These are phyloP conservation scores for Ischnus inquisitorius DNA, from an alignment of 2,888 invertebrate species.

Conservation along the genomic window DNA sequence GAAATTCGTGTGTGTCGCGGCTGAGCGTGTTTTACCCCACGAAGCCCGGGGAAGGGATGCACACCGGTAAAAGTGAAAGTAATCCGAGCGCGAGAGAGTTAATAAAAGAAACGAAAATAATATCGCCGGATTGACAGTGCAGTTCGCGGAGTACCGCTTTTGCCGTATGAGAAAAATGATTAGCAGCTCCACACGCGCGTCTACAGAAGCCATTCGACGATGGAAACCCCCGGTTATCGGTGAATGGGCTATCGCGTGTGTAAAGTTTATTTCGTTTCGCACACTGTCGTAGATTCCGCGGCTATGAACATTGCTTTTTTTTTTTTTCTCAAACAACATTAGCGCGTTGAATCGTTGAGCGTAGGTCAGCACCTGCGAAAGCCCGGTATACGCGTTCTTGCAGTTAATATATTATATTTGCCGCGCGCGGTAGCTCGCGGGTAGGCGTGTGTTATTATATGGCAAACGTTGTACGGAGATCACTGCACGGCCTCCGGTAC, in stretches of 20 bases:
- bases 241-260: background rate
- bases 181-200: conserved; percentile 14
- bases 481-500: background rate
- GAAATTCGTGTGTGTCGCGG: conserved; percentile 22
- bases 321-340: conserved; percentile 23
- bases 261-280: background rate
- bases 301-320: background rate
- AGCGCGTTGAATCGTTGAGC: conserved; percentile 38
- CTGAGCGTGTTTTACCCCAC: background rate
- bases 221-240: conserved; percentile 10
- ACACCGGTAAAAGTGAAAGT: conserved; percentile 63
- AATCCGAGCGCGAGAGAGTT: conserved; percentile 60
- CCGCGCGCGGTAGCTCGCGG: conserved; percentile 46
- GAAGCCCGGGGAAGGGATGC: background rate
- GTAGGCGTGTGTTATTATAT: conserved; percentile 40
- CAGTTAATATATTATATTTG: conserved; percentile 42
- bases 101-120: conserved; percentile 64
- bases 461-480: background rate
- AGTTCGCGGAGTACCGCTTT: conserved; percentile 39
- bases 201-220: conserved; percentile 55
- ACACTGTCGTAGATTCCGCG: conserved; percentile 4
- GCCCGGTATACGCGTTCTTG: conserved; percentile 41
- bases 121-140: conserved; percentile 31
- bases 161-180: conserved; percentile 63
- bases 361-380: conserved; percentile 64